Evolutionary conservation across 1,140 invertebrate species (phyloP).

Genomic region (Ylistrum balloti): DNA sequence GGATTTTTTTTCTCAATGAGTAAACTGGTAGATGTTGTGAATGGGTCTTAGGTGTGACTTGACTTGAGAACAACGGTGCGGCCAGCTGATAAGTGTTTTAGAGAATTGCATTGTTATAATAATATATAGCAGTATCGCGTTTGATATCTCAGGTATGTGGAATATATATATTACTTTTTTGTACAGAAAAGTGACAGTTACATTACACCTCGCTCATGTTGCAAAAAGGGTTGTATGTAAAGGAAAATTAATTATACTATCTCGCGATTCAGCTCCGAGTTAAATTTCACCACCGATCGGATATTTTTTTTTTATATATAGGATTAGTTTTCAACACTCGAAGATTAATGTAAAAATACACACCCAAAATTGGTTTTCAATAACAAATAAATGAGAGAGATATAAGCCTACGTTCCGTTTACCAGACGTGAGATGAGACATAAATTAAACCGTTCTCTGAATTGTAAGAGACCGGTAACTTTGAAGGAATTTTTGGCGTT

Average conservation of each 20-base stretch:
- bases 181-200: neutral
- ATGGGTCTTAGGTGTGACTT: neutral
- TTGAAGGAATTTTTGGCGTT: slow-evolving; percentile 22
- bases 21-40: neutral
- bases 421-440: neutral
- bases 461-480: neutral
- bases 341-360: neutral
- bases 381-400: slow-evolving; percentile 19
- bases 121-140: neutral
- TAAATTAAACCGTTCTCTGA: neutral
- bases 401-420: neutral
- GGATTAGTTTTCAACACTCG: neutral
- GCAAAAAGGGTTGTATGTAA: slow-evolving; percentile 16
- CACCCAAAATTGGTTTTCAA: slow-evolving; percentile 17
- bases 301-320: slow-evolving; percentile 21
- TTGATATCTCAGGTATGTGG: neutral
- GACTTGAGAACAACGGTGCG: neutral
- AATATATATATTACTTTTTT: slow-evolving; percentile 4
- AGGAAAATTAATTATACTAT: slow-evolving; percentile 16
- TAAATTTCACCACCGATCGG: neutral
- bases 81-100: neutral
- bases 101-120: slow-evolving; percentile 15
- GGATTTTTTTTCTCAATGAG: neutral
- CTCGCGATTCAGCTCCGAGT: neutral
- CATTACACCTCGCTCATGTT: neutral